Percentiles rank a stretch among this genome's conserved stretches.
Evolutionary conservation across 1,140 invertebrate genomes (phyloP).

Genomic region (Heliconius hermathena): DNA sequence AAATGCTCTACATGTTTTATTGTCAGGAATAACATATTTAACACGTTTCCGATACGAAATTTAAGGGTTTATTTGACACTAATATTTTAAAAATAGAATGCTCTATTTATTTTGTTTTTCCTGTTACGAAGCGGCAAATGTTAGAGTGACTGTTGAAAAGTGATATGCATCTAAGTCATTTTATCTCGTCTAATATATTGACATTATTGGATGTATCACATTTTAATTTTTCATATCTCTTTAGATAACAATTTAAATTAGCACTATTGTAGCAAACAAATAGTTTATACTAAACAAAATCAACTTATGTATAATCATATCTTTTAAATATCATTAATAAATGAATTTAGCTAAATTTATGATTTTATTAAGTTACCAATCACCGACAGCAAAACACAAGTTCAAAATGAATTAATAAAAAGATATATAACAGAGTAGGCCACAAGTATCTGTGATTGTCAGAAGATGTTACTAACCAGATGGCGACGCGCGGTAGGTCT

Average conservation of each 20-base stretch:
- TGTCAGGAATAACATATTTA: background rate
- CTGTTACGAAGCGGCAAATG: background rate
- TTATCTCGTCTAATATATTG: background rate
- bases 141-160: background rate
- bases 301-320: background rate
- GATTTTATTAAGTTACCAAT: background rate
- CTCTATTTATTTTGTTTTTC: background rate
- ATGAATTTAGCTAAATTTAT: background rate
- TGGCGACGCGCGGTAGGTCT: conserved; percentile 70
- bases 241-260: background rate
- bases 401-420: conserved; percentile 14
- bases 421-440: conserved; percentile 32
- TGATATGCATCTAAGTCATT: background rate
- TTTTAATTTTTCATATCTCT: no score
- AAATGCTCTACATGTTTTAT: background rate
- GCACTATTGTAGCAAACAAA: background rate
- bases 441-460: conserved; percentile 52
- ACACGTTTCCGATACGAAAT: background rate
- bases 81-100: background rate
- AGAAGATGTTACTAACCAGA: conserved; percentile 75
- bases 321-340: background rate
- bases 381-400: background rate
- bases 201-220: no score
- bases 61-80: background rate
- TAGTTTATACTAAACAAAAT: background rate